Conservation (phyloP, 2,888 invertebrate genomes). For the Apodemia duryi region DNA sequence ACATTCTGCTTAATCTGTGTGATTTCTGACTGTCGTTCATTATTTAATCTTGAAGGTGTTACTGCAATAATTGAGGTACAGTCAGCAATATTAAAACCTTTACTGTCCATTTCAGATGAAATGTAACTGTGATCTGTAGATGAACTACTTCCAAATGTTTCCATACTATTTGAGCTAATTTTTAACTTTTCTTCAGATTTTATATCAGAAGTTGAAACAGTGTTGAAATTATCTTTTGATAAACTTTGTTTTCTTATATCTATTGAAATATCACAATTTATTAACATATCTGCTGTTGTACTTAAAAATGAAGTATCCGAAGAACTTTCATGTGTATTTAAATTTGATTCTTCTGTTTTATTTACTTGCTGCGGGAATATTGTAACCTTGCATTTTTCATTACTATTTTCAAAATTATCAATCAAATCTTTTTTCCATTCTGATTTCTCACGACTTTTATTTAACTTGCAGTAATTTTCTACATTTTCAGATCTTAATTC, state of each 20-base stretch:
- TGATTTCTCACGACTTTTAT: conserved; percentile 67
- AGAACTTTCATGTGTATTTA: conserved; percentile 46
- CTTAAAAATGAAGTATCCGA: conserved; percentile 62
- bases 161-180: neutral
- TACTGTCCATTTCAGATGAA: neutral
- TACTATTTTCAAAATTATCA: conserved; percentile 33
- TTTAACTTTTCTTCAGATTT: neutral
- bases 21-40: neutral
- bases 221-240: neutral
- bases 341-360: conserved; percentile 34
- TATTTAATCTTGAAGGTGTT: neutral
- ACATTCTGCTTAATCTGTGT: neutral
- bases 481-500: conserved; percentile 71
- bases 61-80: neutral
- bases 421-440: conserved; percentile 47
- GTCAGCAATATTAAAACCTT: neutral
- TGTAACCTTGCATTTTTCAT: conserved; percentile 21
- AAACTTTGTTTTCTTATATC: conserved; percentile 6
- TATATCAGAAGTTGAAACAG: neutral
- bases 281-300: conserved; percentile 42
- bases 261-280: neutral
- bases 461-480: conserved; percentile 75
- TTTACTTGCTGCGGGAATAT: neutral
- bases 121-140: neutral
- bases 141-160: neutral